These are phyloP conservation scores for Thelaira solivaga DNA, from an alignment of 2,888 invertebrate species.

Conservation along the genomic window DNA sequence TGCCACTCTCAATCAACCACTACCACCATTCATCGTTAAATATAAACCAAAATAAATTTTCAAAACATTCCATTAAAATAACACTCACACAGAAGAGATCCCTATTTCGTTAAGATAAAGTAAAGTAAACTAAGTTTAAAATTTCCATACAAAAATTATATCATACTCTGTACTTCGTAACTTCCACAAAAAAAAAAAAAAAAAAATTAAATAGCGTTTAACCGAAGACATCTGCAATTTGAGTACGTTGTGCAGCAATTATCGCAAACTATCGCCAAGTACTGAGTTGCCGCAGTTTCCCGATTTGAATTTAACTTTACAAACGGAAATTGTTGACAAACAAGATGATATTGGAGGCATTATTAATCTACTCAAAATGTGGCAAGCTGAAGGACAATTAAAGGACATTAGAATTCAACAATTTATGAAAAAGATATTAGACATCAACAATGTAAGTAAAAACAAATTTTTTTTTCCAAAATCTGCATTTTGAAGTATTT, in stretches of 20 bases:
- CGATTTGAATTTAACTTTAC: slow-evolving; percentile 58
- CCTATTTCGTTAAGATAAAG: slow-evolving; percentile 35
- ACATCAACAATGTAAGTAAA: slow-evolving; percentile 51
- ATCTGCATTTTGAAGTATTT: neutral
- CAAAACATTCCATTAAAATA: slow-evolving; percentile 11
- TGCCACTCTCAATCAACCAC: neutral
- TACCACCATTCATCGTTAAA: slow-evolving; percentile 34
- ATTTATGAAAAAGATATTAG: slow-evolving; percentile 62
- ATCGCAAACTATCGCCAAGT: slow-evolving; percentile 72
- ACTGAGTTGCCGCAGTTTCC: slow-evolving; percentile 70
- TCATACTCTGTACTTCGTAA: slow-evolving; percentile 15
- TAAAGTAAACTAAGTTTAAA: slow-evolving; percentile 34
- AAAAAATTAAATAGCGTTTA: slow-evolving; percentile 77
- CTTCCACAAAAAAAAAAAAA: slow-evolving; percentile 42
- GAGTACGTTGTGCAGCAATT: slow-evolving; percentile 78
- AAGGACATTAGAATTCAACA: slow-evolving; percentile 67
- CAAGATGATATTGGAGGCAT: slow-evolving; percentile 68
- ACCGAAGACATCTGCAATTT: slow-evolving; percentile 80
- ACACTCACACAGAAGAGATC: slow-evolving; percentile 37
- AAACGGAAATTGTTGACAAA: slow-evolving; percentile 48
- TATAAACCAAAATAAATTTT: slow-evolving; percentile 10
- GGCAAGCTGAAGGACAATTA: slow-evolving; percentile 71
- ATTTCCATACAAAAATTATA: slow-evolving; percentile 34
- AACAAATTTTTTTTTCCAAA: too few relatives aligned
- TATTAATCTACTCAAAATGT: slow-evolving; percentile 71